These are phyloP conservation scores for Argopecten irradians DNA, from an alignment of 1,140 invertebrate species.

Conservation along the genomic window DNA sequence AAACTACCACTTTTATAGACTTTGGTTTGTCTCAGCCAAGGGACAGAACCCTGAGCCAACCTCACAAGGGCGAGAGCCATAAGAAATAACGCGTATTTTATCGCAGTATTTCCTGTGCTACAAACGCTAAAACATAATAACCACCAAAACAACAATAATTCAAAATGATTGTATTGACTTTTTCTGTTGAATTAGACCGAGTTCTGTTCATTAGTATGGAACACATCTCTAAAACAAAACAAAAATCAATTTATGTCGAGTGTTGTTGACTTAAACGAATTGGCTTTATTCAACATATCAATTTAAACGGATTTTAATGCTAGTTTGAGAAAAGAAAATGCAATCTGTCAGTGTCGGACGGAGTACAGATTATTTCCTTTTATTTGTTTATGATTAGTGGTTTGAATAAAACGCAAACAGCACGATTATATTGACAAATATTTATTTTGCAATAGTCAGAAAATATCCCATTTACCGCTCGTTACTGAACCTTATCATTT, in stretches of 20 bases:
- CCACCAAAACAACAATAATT: too few relatives aligned
- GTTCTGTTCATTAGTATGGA: neutral
- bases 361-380: neutral
- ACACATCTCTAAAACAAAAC: neutral
- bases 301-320: constrained; percentile 4
- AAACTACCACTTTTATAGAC: too few relatives aligned
- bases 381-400: constrained; percentile 1
- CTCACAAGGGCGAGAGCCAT: too few relatives aligned
- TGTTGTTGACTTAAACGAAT: constrained; percentile 10
- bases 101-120: too few relatives aligned
- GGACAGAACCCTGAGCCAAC: too few relatives aligned
- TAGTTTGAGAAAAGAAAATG: neutral
- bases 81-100: too few relatives aligned
- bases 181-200: neutral
- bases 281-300: neutral
- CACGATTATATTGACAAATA: constrained; percentile 12
- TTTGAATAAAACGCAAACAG: neutral
- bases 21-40: too few relatives aligned
- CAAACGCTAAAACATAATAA: too few relatives aligned
- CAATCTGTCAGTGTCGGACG: neutral
- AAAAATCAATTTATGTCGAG: neutral
- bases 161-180: too few relatives aligned
- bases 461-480: neutral
- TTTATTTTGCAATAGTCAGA: neutral
- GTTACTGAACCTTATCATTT: neutral